Evolutionary conservation across 2,888 invertebrate genomes (phyloP), one percentile per base, ranked within the genome.

Genomic region (Plebejus argus): DNA sequence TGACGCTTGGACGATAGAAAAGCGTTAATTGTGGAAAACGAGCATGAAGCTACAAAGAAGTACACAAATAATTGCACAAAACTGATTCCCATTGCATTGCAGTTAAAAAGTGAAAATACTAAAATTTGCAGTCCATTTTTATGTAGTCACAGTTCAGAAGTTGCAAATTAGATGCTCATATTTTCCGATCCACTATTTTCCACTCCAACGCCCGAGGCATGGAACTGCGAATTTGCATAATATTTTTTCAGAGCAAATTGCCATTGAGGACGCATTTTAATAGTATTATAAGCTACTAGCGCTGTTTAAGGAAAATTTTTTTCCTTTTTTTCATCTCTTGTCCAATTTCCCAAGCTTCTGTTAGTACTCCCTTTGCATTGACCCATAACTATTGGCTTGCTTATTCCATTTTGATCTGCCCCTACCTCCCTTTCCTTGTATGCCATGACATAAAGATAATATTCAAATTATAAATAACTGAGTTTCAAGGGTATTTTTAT

Each of bases 111-210:
- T 6, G 28, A 28, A 66, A 28, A 66, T 66, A 15, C 18, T 66
- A 66, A 33, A 66, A 66, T 66, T 18, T 18, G 66, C 66, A 66
- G 66, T 66, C 6, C 66, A 66, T 66, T 33, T 66, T 66, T 15
- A 66, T 28, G 66, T 66, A 66, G 28, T 66, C 71, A 71, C 39
- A 71, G 39, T 39, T 71, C 71, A 39, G 39, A 71, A 71, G 35
- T 71, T 71, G 71, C 71, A 39, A 71, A 71, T 71, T 71, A 71
- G 71, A 71, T 39, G 71, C 39, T 71, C 71, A 39, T 71, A 39
- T 71, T 70, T 39, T 10, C 35, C 71, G 71, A 39, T 71, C n/a
- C 71, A 39, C 71, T 39, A 39, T 71, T 71, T 71, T 71, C 71
- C 71, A 71, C 35, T 71, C 20, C 71, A 71, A 39, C 71, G 15